These are phyloP conservation scores for Megastigmus dorsalis DNA, from an alignment of 2,888 invertebrate genomes.

Conservation along the genomic window DNA sequence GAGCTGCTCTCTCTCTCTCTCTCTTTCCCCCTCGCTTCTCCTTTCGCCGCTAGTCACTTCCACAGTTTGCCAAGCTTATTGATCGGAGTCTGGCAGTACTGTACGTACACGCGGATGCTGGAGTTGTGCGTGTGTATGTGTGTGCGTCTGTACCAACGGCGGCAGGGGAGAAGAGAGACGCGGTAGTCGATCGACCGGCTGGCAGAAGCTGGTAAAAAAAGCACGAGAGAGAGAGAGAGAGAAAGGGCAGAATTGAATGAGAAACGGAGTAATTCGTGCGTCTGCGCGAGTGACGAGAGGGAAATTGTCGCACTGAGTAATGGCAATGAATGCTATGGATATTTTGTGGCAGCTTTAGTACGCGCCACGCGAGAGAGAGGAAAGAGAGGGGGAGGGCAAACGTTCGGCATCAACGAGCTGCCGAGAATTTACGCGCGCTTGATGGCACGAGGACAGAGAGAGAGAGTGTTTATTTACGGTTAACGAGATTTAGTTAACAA, in stretches of 20 bases:
- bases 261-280: slow-evolving; percentile 2
- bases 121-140: slow-evolving; percentile 57
- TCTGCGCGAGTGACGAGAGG: not conserved
- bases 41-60: slow-evolving; percentile 59
- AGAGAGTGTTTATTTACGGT: slow-evolving; percentile 8
- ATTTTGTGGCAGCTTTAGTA: too few relatives aligned
- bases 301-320: not conserved
- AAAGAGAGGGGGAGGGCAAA: too few relatives aligned
- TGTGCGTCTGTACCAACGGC: slow-evolving; percentile 36
- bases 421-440: not conserved
- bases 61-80: slow-evolving; percentile 69
- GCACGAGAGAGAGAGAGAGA: not conserved
- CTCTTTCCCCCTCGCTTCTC: slow-evolving; percentile 59
- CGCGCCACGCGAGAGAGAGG: too few relatives aligned
- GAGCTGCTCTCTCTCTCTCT: slow-evolving; percentile 52
- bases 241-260: slow-evolving; percentile 15
- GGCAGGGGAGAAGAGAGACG: slow-evolving; percentile 35
- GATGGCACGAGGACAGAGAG: too few relatives aligned
- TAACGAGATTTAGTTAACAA: slow-evolving; percentile 3
- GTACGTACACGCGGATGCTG: slow-evolving; percentile 60
- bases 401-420: not conserved
- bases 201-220: not conserved
- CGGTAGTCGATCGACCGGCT: slow-evolving; percentile 32
- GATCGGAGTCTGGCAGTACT: slow-evolving; percentile 66
- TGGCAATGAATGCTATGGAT: not conserved